Conservation (phyloP, 2,888 invertebrate species). For the Ormyrus pomaceus region DNA sequence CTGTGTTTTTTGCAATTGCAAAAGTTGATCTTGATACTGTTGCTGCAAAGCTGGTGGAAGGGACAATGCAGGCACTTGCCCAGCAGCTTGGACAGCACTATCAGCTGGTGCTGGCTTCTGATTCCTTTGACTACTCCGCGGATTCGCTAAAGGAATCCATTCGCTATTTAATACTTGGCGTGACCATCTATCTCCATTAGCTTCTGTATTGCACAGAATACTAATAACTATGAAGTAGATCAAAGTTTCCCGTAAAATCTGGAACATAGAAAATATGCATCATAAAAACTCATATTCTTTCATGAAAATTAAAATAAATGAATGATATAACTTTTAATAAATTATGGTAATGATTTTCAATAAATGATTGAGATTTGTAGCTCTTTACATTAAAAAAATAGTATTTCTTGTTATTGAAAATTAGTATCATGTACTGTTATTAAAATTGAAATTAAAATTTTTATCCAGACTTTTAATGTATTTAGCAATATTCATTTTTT, state of each 20-base stretch:
- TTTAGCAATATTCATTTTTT: no score
- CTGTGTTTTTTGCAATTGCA: conserved; percentile 73
- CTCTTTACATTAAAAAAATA: no score
- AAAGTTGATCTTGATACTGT: conserved; percentile 71
- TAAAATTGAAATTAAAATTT: no score
- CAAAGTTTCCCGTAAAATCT: conserved; percentile 67
- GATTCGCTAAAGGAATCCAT: conserved; percentile 73
- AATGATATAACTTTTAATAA: no score
- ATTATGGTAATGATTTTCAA: no score
- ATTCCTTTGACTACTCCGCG: conserved; percentile 61
- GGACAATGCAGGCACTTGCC: conserved; percentile 54
- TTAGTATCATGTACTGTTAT: no score
- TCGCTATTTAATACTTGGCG: conserved; percentile 73
- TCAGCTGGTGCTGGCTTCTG: conserved; percentile 57
- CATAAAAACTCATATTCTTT: no score
- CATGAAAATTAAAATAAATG: no score
- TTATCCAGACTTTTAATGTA: no score
- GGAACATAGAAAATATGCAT: conserved; percentile 40
- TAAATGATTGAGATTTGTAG: no score
- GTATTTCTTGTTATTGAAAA: no score
- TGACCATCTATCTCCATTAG: conserved; percentile 70
- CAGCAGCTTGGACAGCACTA: conserved; percentile 38
- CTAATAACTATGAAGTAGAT: conserved; percentile 63
- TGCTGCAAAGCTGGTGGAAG: conserved; percentile 71
- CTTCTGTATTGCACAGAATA: conserved; percentile 60